Evolutionary conservation across 2,888 invertebrate genomes (phyloP), one percentile per base, ranked within the genome.

Genomic region (Caenorhabditis panamensis): DNA sequence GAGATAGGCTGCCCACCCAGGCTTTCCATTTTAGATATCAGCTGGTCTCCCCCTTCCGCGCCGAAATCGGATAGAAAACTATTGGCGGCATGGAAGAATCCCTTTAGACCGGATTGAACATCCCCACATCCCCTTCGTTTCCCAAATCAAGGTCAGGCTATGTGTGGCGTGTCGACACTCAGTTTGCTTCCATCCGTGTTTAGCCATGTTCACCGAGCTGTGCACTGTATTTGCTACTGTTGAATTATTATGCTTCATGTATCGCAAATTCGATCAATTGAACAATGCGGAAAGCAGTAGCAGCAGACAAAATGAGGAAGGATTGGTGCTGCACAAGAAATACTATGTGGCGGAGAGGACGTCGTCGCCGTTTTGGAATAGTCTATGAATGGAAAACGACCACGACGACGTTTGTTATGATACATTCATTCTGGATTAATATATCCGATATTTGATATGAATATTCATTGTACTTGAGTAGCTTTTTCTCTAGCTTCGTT

Each of bases 401-500:
- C 22, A 61, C 20, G 31, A 18, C 20, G 2, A n/a, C 47, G 47
- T 47, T 18, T 47, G 47, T 47, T 47, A 18, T 47, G 47, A 47
- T 47, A 20, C 47, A 47, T 20, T 18, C 47, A 41, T 41, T 41
- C 13, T 41, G 5, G 9, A 41, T 41, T 41, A 11, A 41, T 41
- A 2, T 41, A 13, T 6, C 13, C 13, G 13, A 6, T 41, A 41
- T 47, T 18, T 5, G 47, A 66, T 47, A 61, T 61, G 37, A 69
- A 64, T 64, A 67, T 56, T 63, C 41, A 68, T 62, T 61, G 53
- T 31, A 47, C 68, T 53, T 75, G 68, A 36, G 64, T 61, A 20
- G 82, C 80, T 37, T 79, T 84, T 58, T 84, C 84, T 62, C 84
- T 62, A 3, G 84, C 84, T 44, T 81, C 82, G 54, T 82, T 82